A percentile compares a stretch with the other conserved stretches of the same genome.
phyloP scores from a whole-genome alignment of 2,113 vertebrate species.

The Burhinus bistriatus region DNA sequence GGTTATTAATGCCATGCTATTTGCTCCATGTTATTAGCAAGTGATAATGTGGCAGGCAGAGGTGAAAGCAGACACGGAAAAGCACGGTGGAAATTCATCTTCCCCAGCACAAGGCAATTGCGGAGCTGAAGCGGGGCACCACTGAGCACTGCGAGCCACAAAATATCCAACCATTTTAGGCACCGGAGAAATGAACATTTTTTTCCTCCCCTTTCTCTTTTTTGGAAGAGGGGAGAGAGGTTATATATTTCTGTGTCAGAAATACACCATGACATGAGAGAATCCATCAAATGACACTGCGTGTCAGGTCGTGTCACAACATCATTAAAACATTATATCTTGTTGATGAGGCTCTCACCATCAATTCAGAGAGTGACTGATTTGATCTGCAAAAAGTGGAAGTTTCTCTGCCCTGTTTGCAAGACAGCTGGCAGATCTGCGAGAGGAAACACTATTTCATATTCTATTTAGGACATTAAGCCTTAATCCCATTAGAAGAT shows the following conservation, averaged over 20 bases:
- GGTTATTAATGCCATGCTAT: not conserved
- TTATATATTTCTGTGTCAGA: constrained; percentile 66
- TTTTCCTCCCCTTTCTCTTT: not conserved
- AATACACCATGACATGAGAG: constrained; percentile 61
- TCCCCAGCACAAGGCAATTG: not conserved
- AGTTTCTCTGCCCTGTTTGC: constrained; percentile 68
- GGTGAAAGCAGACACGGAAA: constrained; percentile 13
- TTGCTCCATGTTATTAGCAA: constrained; percentile 14
- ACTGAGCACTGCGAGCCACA: not conserved
- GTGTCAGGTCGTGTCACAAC: constrained; percentile 82
- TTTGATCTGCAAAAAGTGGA: constrained; percentile 72
- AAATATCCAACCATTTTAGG: not conserved
- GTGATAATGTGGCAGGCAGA: not conserved
- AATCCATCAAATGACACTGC: constrained; percentile 75
- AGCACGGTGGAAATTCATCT: not conserved
- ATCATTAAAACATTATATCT: constrained; percentile 80
- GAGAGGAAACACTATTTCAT: constrained; percentile 41
- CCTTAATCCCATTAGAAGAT: constrained; percentile 64
- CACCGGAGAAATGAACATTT: not conserved
- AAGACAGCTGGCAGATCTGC: constrained; percentile 62
- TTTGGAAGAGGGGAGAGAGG: constrained; percentile 6
- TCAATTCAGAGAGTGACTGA: constrained; percentile 75
- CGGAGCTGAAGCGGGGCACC: not conserved
- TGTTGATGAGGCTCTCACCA: constrained; percentile 75
- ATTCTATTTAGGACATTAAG: constrained; percentile 63